Evolutionary conservation across 2,113 vertebrate genomes (phyloP).

Genomic region (Lagopus leucura): DNA sequence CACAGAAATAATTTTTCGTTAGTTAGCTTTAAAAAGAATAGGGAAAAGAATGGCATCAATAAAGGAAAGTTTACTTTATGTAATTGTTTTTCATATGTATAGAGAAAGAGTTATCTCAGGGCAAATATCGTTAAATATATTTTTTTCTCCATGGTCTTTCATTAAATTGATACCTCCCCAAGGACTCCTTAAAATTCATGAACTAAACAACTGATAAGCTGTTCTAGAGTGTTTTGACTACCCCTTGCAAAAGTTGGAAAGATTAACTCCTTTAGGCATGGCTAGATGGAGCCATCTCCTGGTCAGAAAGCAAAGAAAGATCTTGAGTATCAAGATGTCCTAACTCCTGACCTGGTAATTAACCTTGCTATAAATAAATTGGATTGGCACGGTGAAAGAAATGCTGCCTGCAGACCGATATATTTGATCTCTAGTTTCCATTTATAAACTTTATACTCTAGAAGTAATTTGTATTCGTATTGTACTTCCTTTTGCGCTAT

Average conservation of each 20-base stretch:
- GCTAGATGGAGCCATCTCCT: constrained; percentile 62
- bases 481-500: not conserved
- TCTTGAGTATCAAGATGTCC: not conserved
- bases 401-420: not conserved
- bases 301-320: constrained; percentile 12
- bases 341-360: not conserved
- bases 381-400: not conserved
- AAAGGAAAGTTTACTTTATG: not conserved
- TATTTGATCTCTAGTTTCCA: not conserved
- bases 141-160: not conserved
- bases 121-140: not conserved
- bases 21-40: not conserved
- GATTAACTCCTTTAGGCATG: not conserved
- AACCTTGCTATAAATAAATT: not conserved
- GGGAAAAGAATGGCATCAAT: not conserved
- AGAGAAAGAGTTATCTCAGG: not conserved
- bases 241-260: not conserved
- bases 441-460: not conserved
- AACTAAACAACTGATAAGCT: not conserved
- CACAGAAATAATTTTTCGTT: constrained; percentile 1
- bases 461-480: not conserved
- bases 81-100: not conserved
- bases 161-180: not conserved
- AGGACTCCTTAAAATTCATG: not conserved
- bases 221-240: not conserved